Percentiles rank a stretch among this genome's conserved stretches.
These are phyloP conservation scores for Artemia sp. DNA, from an alignment of 2,888 invertebrate genomes.

Conservation along the genomic window DNA sequence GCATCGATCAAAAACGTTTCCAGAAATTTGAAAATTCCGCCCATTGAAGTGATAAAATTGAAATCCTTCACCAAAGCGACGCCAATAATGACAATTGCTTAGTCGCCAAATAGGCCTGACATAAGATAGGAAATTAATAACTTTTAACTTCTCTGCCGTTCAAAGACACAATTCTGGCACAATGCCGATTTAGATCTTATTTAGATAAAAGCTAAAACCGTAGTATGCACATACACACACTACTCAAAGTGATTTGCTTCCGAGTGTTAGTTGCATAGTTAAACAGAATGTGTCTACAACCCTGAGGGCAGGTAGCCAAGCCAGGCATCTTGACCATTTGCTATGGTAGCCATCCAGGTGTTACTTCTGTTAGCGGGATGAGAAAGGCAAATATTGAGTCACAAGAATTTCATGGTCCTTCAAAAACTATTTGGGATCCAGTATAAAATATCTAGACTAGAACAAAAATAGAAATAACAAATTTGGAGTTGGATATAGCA, in stretches of 20 bases:
- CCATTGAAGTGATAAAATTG: too few species aligned
- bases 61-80: too few species aligned
- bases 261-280: conserved; percentile 1
- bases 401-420: background rate
- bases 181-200: conserved; percentile 11
- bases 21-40: too few species aligned
- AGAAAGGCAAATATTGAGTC: conserved; percentile 11
- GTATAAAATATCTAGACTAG: too few species aligned
- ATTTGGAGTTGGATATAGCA: too few species aligned
- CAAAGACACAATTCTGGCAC: conserved; percentile 1
- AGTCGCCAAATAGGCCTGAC: too few species aligned
- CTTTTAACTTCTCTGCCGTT: too few species aligned
- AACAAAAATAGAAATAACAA: too few species aligned
- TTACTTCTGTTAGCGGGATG: conserved; percentile 6
- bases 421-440: too few species aligned
- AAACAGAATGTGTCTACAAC: conserved; percentile 1
- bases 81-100: too few species aligned
- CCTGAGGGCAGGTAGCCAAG: background rate
- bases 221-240: background rate
- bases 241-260: conserved; percentile 11
- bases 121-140: too few species aligned
- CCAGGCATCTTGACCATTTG: conserved; percentile 11
- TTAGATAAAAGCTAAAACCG: conserved; percentile 3
- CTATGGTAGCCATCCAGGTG: background rate
- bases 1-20: too few species aligned